Base-by-base conservation (phyloP, 2,797 vertebrate genomes). In the Anguilla marmorata region DNA sequence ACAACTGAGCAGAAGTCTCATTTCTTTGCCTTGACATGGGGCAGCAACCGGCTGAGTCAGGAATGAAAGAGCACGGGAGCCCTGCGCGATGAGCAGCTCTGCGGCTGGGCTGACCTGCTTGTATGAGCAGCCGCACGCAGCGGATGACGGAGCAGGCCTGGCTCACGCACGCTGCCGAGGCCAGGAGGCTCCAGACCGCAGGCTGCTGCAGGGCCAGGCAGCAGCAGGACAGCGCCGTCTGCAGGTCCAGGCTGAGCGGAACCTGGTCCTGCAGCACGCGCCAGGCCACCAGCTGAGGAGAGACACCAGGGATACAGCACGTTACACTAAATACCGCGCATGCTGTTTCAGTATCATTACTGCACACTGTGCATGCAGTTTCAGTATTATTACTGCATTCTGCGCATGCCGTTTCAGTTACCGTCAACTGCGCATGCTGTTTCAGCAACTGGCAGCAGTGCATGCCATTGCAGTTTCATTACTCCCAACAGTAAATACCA, bases 131-230 rank as follows among this genome's bases (percentile, higher is more conserved):
- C 83, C 95, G 96, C 30, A 99, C 92, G 54, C 98, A 99, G 92
- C 97, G 96, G 93, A 99, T 96, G 84, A 99, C 95, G 83, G 99
- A 99, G 92, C 97, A 98, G 89, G 97, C 97, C 2, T 97, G 96
- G 37, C 97, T 98, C 91, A 94, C 93, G 92, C 96, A 96, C 87
- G 95, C 92, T 0, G 93, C 86, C 2, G 97, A 96, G 82, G 98
- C 95, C 30, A 99, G 93, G 63, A 95, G 93, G 89, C 94, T 96
- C 98, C 98, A 99, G 82, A 99, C 95, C 14, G 90, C 87, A 0
- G 97, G 94, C 87, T 98, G 98, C 92, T 98, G 98, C 89, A 99
- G 93, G 0, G 97, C 95, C 91, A 99, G 92, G 92, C 99, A 99
- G 89, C 98, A 96, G 92, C 97, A 99, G 89, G 98, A 97, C 91